These are phyloP conservation scores for Cephalopholis sonnerati DNA, from an alignment of 2,113 vertebrate species.

Conservation along the genomic window DNA sequence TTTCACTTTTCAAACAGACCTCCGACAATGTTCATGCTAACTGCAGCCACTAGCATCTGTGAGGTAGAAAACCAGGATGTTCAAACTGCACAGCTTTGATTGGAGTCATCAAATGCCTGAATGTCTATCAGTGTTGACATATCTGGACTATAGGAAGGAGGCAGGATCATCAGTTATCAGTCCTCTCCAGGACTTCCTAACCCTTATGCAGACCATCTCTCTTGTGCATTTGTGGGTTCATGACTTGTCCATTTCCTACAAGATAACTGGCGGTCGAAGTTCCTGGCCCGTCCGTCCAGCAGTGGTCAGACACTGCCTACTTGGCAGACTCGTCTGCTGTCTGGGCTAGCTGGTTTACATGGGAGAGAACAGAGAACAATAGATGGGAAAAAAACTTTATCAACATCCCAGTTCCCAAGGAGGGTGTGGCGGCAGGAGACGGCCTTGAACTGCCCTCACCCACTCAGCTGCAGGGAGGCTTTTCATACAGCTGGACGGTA, in stretches of 20 bases:
- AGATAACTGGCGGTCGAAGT: slow-evolving; percentile 45
- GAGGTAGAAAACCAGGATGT: background rate
- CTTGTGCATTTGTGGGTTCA: slow-evolving; percentile 14
- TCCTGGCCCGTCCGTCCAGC: slow-evolving; percentile 9
- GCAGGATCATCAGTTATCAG: slow-evolving; percentile 49
- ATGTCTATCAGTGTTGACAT: background rate
- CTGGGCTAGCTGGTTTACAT: background rate
- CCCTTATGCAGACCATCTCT: slow-evolving; percentile 13
- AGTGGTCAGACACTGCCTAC: slow-evolving; percentile 11
- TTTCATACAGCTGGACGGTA: background rate
- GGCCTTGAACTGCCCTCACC: slow-evolving; percentile 6
- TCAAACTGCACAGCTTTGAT: background rate
- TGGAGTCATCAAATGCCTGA: background rate
- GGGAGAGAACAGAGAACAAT: slow-evolving; percentile 79
- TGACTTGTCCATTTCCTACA: slow-evolving; percentile 59
- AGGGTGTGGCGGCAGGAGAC: slow-evolving; percentile 71
- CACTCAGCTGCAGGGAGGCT: background rate
- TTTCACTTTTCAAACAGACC: background rate
- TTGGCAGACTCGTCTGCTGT: slow-evolving; percentile 30
- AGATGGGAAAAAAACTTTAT: slow-evolving; percentile 66
- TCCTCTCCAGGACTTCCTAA: slow-evolving; percentile 64
- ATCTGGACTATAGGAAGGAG: background rate
- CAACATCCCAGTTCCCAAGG: slow-evolving; percentile 76
- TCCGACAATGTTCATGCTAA: background rate
- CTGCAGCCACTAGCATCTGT: background rate